A percentile compares a stretch with the other conserved stretches of the same genome.
phyloP scores from a whole-genome alignment of 2,888 invertebrate species.

The Caenorhabditis doughertyi region DNA sequence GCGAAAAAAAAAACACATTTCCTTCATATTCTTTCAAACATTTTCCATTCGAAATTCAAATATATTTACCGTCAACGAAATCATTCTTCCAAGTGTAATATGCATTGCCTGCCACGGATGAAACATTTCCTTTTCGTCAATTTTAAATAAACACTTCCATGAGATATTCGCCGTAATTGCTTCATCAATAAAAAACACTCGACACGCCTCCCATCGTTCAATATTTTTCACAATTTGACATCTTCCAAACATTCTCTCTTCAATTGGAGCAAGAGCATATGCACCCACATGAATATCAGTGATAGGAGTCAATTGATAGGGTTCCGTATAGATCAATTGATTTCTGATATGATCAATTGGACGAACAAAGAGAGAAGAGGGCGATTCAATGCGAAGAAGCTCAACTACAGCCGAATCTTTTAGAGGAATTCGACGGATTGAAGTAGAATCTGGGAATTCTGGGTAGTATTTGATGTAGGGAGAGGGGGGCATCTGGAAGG shows the following conservation, averaged over 20 bases:
- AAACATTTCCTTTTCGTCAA: constrained; percentile 11
- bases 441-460: background rate
- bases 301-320: constrained; percentile 22
- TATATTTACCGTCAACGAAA: constrained; percentile 13
- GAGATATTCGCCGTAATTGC: constrained; percentile 20
- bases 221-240: constrained; percentile 59
- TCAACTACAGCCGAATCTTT: constrained; percentile 48
- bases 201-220: background rate
- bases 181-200: constrained; percentile 45
- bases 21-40: too few relatives aligned
- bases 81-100: constrained; percentile 32
- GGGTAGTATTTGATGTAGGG: background rate
- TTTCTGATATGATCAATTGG: constrained; percentile 65
- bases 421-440: constrained; percentile 20
- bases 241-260: constrained; percentile 56
- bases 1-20: too few relatives aligned
- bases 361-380: constrained; percentile 65
- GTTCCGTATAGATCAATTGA: constrained; percentile 61
- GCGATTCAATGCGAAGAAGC: constrained; percentile 42
- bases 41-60: background rate
- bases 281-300: constrained; percentile 13
- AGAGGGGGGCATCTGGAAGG: background rate
- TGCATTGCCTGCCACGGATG: constrained; percentile 63
- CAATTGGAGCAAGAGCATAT: constrained; percentile 66
- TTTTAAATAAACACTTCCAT: constrained; percentile 50